Conservation (phyloP, 2,113 vertebrate genomes). For the Rhadina sibilatrix region DNA sequence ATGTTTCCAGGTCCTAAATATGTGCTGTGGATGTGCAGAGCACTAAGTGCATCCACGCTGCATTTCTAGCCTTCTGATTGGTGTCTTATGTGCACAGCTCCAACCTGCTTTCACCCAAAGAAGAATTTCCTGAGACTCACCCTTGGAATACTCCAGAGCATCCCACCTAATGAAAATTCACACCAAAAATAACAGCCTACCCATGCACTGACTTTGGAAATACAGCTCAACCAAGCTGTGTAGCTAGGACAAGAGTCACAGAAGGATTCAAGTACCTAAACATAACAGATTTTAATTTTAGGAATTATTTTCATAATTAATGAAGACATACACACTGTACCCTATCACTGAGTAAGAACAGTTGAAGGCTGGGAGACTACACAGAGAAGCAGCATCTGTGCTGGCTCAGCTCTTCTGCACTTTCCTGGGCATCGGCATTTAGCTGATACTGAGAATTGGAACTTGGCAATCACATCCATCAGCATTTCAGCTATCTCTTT, state of each 20-base stretch:
- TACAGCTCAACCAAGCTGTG: neutral
- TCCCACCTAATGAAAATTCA: neutral
- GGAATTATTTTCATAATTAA: neutral
- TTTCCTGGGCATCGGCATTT: neutral
- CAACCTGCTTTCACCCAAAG: neutral
- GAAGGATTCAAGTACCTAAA: neutral
- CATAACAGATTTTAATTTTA: neutral
- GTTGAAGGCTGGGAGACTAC: neutral
- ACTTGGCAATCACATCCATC: neutral
- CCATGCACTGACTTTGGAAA: rapidly evolving
- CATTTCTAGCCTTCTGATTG: rapidly evolving
- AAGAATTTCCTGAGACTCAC: neutral
- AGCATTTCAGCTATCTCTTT: neutral
- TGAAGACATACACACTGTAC: neutral
- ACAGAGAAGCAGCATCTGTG: neutral
- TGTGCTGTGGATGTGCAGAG: neutral
- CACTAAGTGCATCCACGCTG: neutral
- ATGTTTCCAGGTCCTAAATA: neutral
- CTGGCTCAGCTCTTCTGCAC: neutral
- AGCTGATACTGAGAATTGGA: neutral
- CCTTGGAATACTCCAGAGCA: neutral
- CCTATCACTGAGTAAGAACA: neutral
- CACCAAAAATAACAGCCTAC: neutral
- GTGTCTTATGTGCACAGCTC: rapidly evolving
- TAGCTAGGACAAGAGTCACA: neutral